Evolutionary conservation across 2,797 vertebrate species (phyloP).

Genomic region (Scolopax rusticola): DNA sequence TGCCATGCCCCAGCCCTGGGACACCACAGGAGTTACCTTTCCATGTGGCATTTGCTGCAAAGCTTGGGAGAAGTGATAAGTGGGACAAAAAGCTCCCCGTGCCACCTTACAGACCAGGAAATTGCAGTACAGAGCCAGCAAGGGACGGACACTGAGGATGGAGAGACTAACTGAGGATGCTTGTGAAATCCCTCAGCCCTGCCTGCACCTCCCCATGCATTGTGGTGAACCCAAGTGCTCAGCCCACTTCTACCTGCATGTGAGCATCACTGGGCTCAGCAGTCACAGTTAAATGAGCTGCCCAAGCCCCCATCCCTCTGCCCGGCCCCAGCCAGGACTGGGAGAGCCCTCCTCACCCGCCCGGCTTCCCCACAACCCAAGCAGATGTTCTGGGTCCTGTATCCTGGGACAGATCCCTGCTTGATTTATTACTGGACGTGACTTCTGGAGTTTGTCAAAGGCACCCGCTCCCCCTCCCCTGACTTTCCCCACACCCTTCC

Average conservation of each 20-base stretch:
- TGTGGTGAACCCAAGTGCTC: neutral
- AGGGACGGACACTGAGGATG: neutral
- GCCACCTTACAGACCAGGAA: neutral
- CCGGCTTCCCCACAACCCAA: neutral
- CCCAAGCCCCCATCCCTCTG: neutral
- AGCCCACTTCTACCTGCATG: neutral
- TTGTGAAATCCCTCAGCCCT: neutral
- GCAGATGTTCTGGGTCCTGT: conserved; percentile 68
- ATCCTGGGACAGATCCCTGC: neutral
- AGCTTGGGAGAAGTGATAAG: neutral
- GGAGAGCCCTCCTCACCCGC: neutral
- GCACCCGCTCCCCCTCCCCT: conserved; percentile 46
- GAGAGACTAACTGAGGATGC: neutral
- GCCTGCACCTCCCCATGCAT: accelerated
- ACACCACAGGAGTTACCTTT: neutral
- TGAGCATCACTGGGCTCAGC: neutral
- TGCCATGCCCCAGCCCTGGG: neutral
- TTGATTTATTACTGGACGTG: conserved; percentile 70
- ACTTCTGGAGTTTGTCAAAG: conserved; percentile 72
- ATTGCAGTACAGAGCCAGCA: neutral
- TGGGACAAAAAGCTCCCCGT: neutral
- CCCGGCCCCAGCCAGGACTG: neutral
- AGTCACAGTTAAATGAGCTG: neutral
- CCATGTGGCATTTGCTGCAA: neutral
- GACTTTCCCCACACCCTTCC: conserved; percentile 51